Evolutionary conservation across 2,888 invertebrate genomes (phyloP).

Genomic region (Arge pagana): DNA sequence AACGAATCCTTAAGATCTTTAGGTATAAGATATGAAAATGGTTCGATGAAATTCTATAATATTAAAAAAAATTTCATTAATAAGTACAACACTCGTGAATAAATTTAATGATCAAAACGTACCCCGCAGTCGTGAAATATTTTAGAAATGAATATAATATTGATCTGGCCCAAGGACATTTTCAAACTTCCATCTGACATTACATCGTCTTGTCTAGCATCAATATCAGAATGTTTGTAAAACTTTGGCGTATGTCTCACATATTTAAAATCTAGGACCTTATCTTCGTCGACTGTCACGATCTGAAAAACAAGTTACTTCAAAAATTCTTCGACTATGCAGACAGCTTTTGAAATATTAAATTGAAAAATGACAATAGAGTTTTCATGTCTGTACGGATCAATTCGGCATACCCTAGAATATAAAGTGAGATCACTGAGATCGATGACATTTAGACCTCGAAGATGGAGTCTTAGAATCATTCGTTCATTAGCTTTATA

Average conservation of each 20-base stretch:
- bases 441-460: conserved; percentile 73
- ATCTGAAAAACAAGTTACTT: conserved; percentile 60
- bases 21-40: conserved; percentile 53
- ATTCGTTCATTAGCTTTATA: conserved; percentile 79
- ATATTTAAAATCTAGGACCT: conserved; percentile 78
- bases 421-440: conserved; percentile 75
- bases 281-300: conserved; percentile 78
- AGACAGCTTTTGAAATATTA: conserved; percentile 1
- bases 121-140: conserved; percentile 70
- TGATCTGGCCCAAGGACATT: conserved; percentile 72
- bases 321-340: not conserved
- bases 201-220: conserved; percentile 59
- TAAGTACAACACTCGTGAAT: not conserved
- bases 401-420: conserved; percentile 70
- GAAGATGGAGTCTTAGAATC: conserved; percentile 72
- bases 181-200: conserved; percentile 74
- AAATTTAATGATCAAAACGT: conserved; percentile 25
- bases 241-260: conserved; percentile 69
- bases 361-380: conserved; percentile 1
- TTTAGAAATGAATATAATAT: conserved; percentile 71
- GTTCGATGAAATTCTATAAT: conserved; percentile 64
- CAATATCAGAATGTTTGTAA: conserved; percentile 61
- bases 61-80: conserved; percentile 3
- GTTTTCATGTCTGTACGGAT: not conserved
- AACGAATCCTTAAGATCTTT: conserved; percentile 30